A percentile compares a stretch with the other conserved stretches of the same genome.
These are phyloP conservation scores for Periplaneta americana DNA, from an alignment of 1,140 invertebrate species.

Conservation along the genomic window DNA sequence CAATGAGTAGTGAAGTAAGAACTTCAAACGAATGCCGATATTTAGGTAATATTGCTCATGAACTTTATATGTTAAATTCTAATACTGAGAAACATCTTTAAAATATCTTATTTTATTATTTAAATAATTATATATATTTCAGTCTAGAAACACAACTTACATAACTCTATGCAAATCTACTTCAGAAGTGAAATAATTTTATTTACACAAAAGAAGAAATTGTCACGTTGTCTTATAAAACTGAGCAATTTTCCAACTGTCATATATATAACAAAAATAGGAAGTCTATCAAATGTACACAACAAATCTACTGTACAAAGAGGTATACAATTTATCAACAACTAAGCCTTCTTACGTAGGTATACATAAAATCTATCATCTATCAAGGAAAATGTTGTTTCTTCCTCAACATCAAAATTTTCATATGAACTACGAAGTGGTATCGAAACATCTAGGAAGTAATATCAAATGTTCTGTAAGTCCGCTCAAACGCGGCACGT, in stretches of 20 bases:
- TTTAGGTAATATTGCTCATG: too few relatives aligned
- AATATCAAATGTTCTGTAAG: neutral
- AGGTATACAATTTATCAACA: neutral
- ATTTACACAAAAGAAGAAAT: neutral
- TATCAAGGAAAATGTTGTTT: neutral
- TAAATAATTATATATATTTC: neutral
- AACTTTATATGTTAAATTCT: neutral
- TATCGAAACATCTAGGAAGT: neutral
- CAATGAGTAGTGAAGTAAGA: too few relatives aligned
- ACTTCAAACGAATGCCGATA: too few relatives aligned
- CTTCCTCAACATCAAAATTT: neutral
- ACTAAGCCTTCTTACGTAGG: neutral
- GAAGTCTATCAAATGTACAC: neutral
- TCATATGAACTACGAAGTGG: neutral
- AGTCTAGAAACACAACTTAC: neutral
- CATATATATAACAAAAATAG: neutral
- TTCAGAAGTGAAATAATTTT: neutral
- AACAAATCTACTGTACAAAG: neutral
- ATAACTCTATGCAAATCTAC: neutral
- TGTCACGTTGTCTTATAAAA: neutral
- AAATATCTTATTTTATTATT: neutral
- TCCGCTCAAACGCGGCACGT: neutral
- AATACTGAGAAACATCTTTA: neutral
- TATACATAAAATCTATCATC: neutral
- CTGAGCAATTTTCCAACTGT: neutral